These are phyloP conservation scores for Melanchra persicariae DNA, from an alignment of 2,888 invertebrate species.

Conservation along the genomic window DNA sequence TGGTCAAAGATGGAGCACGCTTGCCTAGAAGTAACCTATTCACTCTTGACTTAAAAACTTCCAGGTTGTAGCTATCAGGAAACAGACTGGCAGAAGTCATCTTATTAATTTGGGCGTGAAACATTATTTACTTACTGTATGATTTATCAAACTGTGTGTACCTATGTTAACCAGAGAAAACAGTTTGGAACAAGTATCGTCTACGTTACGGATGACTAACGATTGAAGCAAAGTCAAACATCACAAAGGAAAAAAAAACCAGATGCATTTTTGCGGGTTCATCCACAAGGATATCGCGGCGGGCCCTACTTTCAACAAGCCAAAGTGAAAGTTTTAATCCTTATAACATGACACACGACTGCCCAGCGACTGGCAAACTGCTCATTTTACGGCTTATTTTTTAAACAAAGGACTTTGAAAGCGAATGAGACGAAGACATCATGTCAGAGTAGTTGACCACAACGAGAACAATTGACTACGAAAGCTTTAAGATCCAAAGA, in stretches of 20 bases:
- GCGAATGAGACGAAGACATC: conserved; percentile 31
- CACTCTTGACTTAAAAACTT: no score
- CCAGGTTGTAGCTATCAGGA: no score
- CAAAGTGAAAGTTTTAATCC: conserved; percentile 55
- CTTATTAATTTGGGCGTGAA: no score
- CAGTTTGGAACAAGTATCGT: no score
- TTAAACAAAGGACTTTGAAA: conserved; percentile 58
- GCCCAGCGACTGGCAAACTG: not conserved
- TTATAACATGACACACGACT: conserved; percentile 31
- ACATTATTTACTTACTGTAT: no score
- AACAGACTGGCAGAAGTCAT: no score
- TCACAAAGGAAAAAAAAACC: conserved; percentile 1
- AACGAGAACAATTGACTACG: not conserved
- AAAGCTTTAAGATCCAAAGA: not conserved
- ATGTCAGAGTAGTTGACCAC: conserved; percentile 32
- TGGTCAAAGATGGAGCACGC: no score
- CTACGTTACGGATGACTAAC: no score
- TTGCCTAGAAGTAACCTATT: no score
- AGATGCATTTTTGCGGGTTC: conserved; percentile 24
- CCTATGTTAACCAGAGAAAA: no score
- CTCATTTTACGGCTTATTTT: conserved; percentile 40
- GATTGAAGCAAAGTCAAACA: not conserved
- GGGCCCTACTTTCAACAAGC: conserved; percentile 32
- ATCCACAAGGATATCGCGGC: conserved; percentile 12
- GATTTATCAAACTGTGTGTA: no score